phyloP scores from a whole-genome alignment of 1,140 invertebrate genomes.

The Tetramorium parvispinum region DNA sequence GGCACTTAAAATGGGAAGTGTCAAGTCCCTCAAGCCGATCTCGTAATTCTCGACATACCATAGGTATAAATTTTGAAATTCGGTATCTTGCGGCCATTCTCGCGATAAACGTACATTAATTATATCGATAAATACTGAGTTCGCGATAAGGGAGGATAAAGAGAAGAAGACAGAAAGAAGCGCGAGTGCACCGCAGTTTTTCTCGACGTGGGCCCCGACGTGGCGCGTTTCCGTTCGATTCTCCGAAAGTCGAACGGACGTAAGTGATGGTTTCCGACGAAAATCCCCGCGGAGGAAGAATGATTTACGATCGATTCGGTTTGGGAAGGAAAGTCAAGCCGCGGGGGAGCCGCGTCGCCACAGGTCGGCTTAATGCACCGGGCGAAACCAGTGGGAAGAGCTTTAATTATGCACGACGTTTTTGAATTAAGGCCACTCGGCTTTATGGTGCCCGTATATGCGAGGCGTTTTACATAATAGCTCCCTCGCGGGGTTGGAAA shows the following conservation, averaged over 20 bases:
- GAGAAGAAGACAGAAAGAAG: neutral
- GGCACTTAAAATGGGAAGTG: neutral
- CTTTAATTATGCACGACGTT: slow-evolving; percentile 63
- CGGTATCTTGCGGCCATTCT: no score
- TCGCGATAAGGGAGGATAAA: neutral
- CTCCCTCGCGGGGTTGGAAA: slow-evolving; percentile 57
- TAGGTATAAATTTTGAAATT: neutral
- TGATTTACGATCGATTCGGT: slow-evolving; percentile 57
- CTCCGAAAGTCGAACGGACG: slow-evolving; percentile 56
- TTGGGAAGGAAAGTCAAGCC: slow-evolving; percentile 42
- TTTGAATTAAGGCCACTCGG: slow-evolving; percentile 67
- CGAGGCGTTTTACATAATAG: slow-evolving; percentile 68
- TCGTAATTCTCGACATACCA: neutral
- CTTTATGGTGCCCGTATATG: slow-evolving; percentile 60
- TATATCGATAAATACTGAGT: neutral
- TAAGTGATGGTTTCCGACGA: slow-evolving; percentile 61
- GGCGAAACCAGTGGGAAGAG: slow-evolving; percentile 54
- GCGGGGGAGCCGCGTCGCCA: slow-evolving; percentile 23
- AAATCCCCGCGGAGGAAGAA: slow-evolving; percentile 60
- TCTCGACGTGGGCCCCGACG: neutral
- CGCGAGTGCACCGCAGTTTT: slow-evolving; percentile 1
- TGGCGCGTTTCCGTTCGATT: slow-evolving; percentile 49
- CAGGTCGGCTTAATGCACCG: slow-evolving; percentile 50
- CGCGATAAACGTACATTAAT: neutral
- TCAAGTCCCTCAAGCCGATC: neutral